Conservation (phyloP, 2,888 invertebrate species). For the Drosophila birchii region DNA sequence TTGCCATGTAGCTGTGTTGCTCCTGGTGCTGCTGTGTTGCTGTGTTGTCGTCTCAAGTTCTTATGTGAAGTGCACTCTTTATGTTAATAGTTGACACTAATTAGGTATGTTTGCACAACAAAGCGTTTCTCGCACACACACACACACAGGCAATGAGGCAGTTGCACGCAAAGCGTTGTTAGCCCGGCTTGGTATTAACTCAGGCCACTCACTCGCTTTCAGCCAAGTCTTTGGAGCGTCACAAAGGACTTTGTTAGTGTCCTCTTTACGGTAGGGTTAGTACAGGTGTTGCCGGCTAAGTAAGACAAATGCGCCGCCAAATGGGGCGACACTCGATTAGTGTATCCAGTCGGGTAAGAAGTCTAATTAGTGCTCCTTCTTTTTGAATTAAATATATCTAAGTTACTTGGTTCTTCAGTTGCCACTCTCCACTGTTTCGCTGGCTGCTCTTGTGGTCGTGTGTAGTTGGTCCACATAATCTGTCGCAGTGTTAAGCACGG, state of each 20-base stretch:
- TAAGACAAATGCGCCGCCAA: slow-evolving; percentile 7
- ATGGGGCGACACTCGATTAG: slow-evolving; percentile 5
- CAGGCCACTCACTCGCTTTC: slow-evolving; percentile 28
- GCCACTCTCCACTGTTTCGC: slow-evolving; percentile 7
- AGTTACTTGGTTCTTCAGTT: neutral
- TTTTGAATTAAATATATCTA: too few species aligned
- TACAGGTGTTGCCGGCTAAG: slow-evolving; percentile 19
- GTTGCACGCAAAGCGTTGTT: slow-evolving; percentile 20
- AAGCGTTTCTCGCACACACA: slow-evolving; percentile 50
- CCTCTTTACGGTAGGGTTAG: neutral
- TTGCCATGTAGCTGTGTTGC: slow-evolving; percentile 33
- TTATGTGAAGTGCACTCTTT: slow-evolving; percentile 78
- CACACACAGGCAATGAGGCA: neutral
- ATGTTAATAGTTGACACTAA: slow-evolving; percentile 80
- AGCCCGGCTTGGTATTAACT: slow-evolving; percentile 14
- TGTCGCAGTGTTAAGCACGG: slow-evolving; percentile 63
- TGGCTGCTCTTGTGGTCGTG: slow-evolving; percentile 20
- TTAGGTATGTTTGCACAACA: slow-evolving; percentile 79
- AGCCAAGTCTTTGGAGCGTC: slow-evolving; percentile 58
- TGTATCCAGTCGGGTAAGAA: neutral
- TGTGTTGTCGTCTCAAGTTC: slow-evolving; percentile 75
- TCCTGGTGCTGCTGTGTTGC: slow-evolving; percentile 33
- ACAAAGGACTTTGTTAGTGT: slow-evolving; percentile 67
- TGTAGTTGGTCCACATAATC: slow-evolving; percentile 56
- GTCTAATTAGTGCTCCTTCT: neutral